Evolutionary conservation across 2,113 vertebrate genomes (phyloP).

Genomic region (Tachuris rubrigastra): DNA sequence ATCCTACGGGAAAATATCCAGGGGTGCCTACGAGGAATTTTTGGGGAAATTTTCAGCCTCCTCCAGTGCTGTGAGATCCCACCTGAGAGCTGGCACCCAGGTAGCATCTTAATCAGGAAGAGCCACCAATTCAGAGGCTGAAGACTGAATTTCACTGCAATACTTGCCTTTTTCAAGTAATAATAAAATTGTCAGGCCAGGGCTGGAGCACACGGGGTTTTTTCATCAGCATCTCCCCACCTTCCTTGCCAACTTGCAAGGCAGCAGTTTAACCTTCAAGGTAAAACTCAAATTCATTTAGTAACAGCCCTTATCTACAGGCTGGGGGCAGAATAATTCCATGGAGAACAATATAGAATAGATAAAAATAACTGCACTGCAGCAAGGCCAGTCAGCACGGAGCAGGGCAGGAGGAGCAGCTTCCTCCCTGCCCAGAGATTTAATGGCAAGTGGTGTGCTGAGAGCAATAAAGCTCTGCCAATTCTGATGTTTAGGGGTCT

Average conservation of each 20-base stretch:
- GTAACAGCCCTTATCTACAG: constrained; percentile 1
- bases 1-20: background rate
- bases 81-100: accelerated
- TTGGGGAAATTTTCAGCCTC: background rate
- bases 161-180: background rate
- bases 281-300: background rate
- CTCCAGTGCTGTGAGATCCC: background rate
- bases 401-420: background rate
- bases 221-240: background rate
- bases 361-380: constrained; percentile 38
- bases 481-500: too few relatives aligned
- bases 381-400: background rate
- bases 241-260: background rate
- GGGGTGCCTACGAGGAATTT: background rate
- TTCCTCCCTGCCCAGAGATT: background rate
- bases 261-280: background rate
- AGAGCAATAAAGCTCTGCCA: background rate
- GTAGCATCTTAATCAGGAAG: background rate
- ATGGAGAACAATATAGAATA: background rate
- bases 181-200: background rate
- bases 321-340: constrained; percentile 17
- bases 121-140: accelerated
- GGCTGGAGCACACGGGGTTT: background rate
- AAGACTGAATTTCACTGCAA: background rate
- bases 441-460: background rate